Percentiles rank a stretch among this genome's conserved stretches.
Evolutionary conservation across 2,888 invertebrate species (phyloP).

Genomic region (Gisinianus flammeolus): DNA sequence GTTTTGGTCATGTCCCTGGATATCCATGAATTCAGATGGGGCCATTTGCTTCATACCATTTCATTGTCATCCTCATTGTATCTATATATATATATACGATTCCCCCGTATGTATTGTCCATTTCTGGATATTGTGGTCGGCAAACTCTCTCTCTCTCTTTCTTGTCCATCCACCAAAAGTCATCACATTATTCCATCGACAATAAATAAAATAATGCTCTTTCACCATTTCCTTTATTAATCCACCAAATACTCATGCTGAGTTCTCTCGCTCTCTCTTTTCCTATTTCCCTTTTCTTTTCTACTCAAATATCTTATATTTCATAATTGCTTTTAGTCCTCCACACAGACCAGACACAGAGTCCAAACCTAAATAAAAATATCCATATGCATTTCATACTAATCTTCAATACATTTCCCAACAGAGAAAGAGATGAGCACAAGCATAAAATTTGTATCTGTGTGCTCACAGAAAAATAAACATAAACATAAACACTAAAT

Average conservation of each 20-base stretch:
- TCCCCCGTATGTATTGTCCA: neutral
- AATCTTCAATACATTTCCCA: too few species aligned
- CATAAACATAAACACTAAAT: neutral
- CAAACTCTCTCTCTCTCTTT: neutral
- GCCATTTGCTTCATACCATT: slow-evolving; percentile 39
- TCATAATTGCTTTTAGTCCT: neutral
- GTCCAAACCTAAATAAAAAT: too few species aligned
- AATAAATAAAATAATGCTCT: slow-evolving; percentile 36
- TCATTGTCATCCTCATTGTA: neutral
- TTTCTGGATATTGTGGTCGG: slow-evolving; percentile 3
- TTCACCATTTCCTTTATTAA: slow-evolving; percentile 37
- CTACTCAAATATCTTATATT: slow-evolving; percentile 2
- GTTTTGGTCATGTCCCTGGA: slow-evolving; percentile 36
- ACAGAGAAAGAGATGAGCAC: too few species aligned
- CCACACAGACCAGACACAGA: too few species aligned
- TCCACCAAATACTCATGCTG: slow-evolving; percentile 32
- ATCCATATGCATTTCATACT: too few species aligned
- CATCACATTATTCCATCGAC: slow-evolving; percentile 39
- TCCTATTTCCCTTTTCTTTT: neutral
- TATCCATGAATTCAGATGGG: slow-evolving; percentile 47
- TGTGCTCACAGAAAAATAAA: neutral
- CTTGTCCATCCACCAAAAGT: slow-evolving; percentile 19
- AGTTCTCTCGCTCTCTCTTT: neutral
- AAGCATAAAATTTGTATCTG: neutral
- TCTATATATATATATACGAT: neutral